Evolutionary conservation across 2,888 invertebrate genomes (phyloP), one percentile per base, ranked within the genome.

Genomic region (Epinotia nisella): DNA sequence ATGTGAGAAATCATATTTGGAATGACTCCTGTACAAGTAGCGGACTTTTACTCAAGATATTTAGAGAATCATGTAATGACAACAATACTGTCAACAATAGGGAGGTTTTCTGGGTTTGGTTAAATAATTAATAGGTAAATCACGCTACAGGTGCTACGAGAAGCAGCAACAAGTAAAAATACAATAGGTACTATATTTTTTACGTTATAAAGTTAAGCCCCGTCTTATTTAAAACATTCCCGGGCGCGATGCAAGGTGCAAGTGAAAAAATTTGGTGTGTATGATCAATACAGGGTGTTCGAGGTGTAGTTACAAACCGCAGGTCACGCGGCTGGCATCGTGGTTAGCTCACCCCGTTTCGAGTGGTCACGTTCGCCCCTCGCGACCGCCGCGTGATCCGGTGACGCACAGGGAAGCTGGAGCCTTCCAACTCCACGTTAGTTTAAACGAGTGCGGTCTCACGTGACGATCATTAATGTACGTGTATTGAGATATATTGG

Each of bases 311-410:
- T 69, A 81, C 76, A 77, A 77, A 81, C 78, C 81, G 76, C 81
- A 81, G 77, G 80, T 83, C 86, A 87, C 86, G 86, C 78, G 87
- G 84, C 85, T 53, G 45, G 70, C 65, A 79, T 72, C 81, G 83
- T 83, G 81, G 82, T 81, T 78, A 77, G 78, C 79, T 80, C 80
- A 80, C 79, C 80, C 82, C 78, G 80, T 84, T 86, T 83, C 80
- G 80, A 79, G 78, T 78, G 80, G 77, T 83, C 87, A 85, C 85
- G 87, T 85, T 86, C 51, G 62, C 62, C 70, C 76, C 53, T 69
- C 76, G 74, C 71, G 71, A 74, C 59, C 64, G 80, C 79, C 83
- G 78, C 83, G 84, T 86, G 87, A 82, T 74, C 39, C 56, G 69
- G 60, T 70, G 75, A 73, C 75, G 75, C 75, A 75, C 74, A 69